Conservation (phyloP, 2,113 vertebrate genomes). For the Cardinalis cardinalis region DNA sequence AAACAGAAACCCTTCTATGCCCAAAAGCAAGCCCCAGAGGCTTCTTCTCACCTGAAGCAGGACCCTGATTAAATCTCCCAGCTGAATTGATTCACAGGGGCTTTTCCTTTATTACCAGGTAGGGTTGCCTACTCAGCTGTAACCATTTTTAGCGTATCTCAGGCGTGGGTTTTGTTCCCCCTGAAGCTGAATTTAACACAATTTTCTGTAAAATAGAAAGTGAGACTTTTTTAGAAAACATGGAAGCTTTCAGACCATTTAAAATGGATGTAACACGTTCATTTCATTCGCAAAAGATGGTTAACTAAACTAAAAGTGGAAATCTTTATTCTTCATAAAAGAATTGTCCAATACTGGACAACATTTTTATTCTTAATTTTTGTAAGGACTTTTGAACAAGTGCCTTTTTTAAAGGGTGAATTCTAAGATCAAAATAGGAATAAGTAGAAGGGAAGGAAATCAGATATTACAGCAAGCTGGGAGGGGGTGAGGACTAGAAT, state of each 20-base stretch:
- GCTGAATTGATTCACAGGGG: neutral
- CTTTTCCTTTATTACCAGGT: neutral
- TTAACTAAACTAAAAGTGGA: neutral
- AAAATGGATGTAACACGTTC: neutral
- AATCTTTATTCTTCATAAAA: neutral
- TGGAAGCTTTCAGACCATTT: neutral
- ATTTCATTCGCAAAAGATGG: neutral
- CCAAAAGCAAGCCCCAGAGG: neutral
- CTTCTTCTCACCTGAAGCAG: neutral
- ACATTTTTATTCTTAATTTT: neutral
- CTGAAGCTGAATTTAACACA: neutral
- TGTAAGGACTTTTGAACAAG: neutral
- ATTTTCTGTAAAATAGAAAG: neutral
- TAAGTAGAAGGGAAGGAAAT: neutral
- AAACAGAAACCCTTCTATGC: neutral
- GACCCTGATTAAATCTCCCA: neutral
- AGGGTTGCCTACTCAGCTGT: neutral
- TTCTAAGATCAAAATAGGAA: neutral
- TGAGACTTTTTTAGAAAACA: neutral
- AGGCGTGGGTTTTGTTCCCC: accelerated
- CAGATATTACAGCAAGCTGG: neutral
- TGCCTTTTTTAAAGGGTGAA: neutral
- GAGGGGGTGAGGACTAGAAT: neutral
- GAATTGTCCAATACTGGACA: neutral
- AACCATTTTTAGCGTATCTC: neutral